A percentile compares a stretch with the other conserved stretches of the same genome.
These are phyloP conservation scores for Siderastrea siderea DNA, from an alignment of 92 coral and sea anemone species.

Conservation along the genomic window DNA sequence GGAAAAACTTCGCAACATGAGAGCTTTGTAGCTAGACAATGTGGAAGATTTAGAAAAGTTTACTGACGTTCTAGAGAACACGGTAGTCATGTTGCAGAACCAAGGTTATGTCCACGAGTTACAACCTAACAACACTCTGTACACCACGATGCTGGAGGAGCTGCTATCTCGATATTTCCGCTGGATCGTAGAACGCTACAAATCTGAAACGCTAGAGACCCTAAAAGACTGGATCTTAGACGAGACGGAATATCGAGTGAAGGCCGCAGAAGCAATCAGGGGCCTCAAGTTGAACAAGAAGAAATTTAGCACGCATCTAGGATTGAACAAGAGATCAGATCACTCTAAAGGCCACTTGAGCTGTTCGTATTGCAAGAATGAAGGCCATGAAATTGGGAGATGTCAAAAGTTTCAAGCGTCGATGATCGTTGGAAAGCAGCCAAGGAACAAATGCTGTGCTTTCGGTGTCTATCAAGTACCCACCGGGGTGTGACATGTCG, in stretches of 20 bases:
- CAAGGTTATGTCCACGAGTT: slow-evolving; percentile 13
- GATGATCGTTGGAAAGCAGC: background rate
- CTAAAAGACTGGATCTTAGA: slow-evolving; percentile 53
- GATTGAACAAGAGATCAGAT: background rate
- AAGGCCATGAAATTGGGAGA: background rate
- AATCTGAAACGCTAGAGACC: slow-evolving; percentile 29
- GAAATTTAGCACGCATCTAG: background rate
- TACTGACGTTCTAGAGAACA: slow-evolving; percentile 1
- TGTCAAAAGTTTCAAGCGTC: background rate
- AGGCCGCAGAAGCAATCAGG: slow-evolving; percentile 37
- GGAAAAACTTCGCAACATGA: background rate
- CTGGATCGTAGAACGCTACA: slow-evolving; percentile 23
- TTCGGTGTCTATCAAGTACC: slow-evolving; percentile 41
- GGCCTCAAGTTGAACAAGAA: slow-evolving; percentile 3
- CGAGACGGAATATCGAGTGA: slow-evolving; percentile 42
- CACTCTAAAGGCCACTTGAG: background rate
- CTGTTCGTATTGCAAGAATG: background rate
- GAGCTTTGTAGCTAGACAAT: background rate
- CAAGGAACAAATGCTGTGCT: slow-evolving; percentile 44
- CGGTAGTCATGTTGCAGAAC: background rate
- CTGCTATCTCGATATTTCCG: slow-evolving; percentile 51
- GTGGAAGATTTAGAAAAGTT: background rate
- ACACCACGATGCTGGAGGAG: slow-evolving; percentile 31
- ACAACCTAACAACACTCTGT: slow-evolving; percentile 37
- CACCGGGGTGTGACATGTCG: slow-evolving; percentile 34